phyloP scores from a whole-genome alignment of 2,113 vertebrate species.

The Sceloporus undulatus region DNA sequence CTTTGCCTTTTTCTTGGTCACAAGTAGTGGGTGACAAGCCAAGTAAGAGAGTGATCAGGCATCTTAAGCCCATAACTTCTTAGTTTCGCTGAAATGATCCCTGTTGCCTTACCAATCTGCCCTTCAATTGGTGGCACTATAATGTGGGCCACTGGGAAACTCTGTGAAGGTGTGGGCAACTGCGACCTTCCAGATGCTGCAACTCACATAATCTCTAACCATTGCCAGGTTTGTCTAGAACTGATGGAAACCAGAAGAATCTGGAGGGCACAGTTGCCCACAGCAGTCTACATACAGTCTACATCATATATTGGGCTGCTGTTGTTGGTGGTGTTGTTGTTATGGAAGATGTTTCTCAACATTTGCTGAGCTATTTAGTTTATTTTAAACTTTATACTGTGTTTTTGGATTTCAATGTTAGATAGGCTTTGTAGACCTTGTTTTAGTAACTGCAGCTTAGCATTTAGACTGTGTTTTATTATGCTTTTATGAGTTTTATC shows the following conservation, averaged over 20 bases:
- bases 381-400: neutral
- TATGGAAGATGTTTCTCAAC: neutral
- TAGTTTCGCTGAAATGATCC: neutral
- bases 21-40: too few relatives aligned
- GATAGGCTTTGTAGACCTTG: neutral
- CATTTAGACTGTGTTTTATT: conserved; percentile 7
- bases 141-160: too few relatives aligned
- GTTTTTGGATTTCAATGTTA: neutral
- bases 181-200: too few relatives aligned
- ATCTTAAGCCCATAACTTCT: neutral
- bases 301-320: neutral
- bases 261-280: too few relatives aligned
- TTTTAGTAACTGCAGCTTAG: neutral
- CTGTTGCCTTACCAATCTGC: too few relatives aligned
- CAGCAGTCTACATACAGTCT: neutral
- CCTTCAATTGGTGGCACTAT: too few relatives aligned
- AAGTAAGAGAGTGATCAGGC: neutral
- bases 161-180: too few relatives aligned
- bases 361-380: neutral
- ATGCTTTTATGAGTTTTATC: neutral
- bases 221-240: too few relatives aligned
- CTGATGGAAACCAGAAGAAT: neutral
- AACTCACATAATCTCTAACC: too few relatives aligned
- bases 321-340: neutral
- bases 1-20: too few relatives aligned